A percentile compares a stretch with the other conserved stretches of the same genome.
Conservation (phyloP, 2,888 invertebrate genomes). For the Pardosa pseudoannulata region DNA sequence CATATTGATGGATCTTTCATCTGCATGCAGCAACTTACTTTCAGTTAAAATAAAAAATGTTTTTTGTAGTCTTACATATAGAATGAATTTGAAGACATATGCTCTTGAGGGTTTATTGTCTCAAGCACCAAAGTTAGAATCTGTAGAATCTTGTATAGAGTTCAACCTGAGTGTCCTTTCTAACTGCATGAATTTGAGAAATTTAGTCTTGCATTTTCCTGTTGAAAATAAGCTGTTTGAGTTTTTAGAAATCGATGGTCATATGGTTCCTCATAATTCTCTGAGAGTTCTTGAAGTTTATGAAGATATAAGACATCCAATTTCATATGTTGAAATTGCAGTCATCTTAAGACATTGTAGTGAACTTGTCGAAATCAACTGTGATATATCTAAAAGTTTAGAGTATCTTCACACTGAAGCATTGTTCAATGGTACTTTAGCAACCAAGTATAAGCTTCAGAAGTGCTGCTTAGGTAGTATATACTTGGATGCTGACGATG, state of each 20-base stretch:
- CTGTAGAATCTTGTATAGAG: slow-evolving; percentile 28
- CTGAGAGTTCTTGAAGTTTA: slow-evolving; percentile 32
- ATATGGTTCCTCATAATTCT: slow-evolving; percentile 14
- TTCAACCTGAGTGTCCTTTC: slow-evolving; percentile 38
- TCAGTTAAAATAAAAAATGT: slow-evolving; percentile 30
- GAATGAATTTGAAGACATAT: not conserved
- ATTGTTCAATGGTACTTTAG: slow-evolving; percentile 30
- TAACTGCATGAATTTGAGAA: slow-evolving; percentile 16
- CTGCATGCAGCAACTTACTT: slow-evolving; percentile 23
- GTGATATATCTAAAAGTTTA: slow-evolving; percentile 33
- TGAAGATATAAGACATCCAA: slow-evolving; percentile 30
- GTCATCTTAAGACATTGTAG: slow-evolving; percentile 28
- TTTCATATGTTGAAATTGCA: slow-evolving; percentile 17
- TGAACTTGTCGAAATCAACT: slow-evolving; percentile 23
- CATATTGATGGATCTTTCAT: slow-evolving; percentile 44
- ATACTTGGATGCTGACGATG: not conserved
- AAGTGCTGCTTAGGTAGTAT: slow-evolving; percentile 45
- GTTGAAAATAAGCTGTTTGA: slow-evolving; percentile 8
- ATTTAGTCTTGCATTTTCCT: slow-evolving; percentile 41
- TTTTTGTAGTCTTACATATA: not conserved
- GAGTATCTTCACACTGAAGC: slow-evolving; percentile 37
- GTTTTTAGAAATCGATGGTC: slow-evolving; percentile 35
- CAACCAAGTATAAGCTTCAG: slow-evolving; percentile 34
- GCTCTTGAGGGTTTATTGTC: slow-evolving; percentile 45
- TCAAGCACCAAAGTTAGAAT: slow-evolving; percentile 33